Evolutionary conservation across 1,140 invertebrate species (phyloP).

Genomic region (Drosophila pseudoananassae): DNA sequence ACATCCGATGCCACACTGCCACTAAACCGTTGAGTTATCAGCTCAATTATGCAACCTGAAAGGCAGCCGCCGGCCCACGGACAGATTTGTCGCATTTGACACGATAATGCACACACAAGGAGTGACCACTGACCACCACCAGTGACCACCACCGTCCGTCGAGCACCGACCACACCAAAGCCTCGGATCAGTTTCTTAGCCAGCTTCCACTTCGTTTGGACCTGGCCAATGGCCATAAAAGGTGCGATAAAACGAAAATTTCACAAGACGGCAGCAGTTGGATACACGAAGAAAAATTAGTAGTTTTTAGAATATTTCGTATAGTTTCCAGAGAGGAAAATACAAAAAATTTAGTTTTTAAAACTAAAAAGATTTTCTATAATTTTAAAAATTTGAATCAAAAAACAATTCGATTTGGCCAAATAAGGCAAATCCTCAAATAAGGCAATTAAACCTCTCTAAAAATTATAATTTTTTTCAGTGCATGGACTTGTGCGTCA

Average conservation of each 20-base stretch:
- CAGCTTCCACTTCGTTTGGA: constrained; percentile 44
- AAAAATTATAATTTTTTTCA: not conserved
- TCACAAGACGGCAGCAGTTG: constrained; percentile 62
- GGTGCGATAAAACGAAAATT: constrained; percentile 82
- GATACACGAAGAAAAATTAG: constrained; percentile 25
- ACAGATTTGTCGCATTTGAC: constrained; percentile 81
- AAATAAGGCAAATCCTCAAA: too few relatives aligned
- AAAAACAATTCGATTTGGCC: too few relatives aligned
- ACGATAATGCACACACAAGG: constrained; percentile 73
- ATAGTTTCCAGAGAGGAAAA: not conserved
- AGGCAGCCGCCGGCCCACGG: constrained; percentile 64
- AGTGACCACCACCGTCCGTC: not conserved
- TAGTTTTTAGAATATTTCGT: not conserved
- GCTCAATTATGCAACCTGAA: constrained; percentile 74
- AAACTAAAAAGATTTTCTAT: too few relatives aligned
- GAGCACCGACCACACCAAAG: constrained; percentile 34
- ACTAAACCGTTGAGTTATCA: constrained; percentile 49
- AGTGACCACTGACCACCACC: constrained; percentile 36
- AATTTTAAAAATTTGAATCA: too few relatives aligned
- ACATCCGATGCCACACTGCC: constrained; percentile 10
- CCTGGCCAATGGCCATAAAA: constrained; percentile 68
- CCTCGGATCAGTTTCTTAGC: constrained; percentile 23
- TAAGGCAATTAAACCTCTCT: too few relatives aligned
- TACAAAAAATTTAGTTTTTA: not conserved
- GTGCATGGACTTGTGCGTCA: constrained; percentile 49